phyloP scores from a whole-genome alignment of 2,888 invertebrate species.

The Sarcophaga caerulescens region DNA sequence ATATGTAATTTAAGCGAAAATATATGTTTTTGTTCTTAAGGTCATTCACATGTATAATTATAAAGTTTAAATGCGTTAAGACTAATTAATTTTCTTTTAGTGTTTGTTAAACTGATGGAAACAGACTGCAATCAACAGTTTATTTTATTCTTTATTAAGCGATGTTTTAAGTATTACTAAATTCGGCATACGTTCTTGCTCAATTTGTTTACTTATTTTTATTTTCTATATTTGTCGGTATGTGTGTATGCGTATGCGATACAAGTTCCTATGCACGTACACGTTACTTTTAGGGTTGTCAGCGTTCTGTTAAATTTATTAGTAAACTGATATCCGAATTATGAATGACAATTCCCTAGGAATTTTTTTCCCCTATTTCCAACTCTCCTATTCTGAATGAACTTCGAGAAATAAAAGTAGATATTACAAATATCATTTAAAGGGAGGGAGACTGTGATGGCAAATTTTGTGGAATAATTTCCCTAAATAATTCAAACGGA shows the following conservation, averaged over 20 bases:
- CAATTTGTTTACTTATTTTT: constrained; percentile 46
- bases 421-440: too few relatives aligned
- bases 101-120: background rate
- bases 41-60: constrained; percentile 43
- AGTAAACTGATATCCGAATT: background rate
- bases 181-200: constrained; percentile 18
- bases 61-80: constrained; percentile 34
- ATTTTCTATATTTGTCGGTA: background rate
- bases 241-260: background rate
- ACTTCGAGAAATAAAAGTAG: too few relatives aligned
- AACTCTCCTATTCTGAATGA: too few relatives aligned
- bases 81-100: background rate
- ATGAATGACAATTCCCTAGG: too few relatives aligned
- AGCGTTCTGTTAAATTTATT: background rate
- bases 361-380: too few relatives aligned
- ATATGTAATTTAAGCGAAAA: constrained; percentile 14
- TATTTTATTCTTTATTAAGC: constrained; percentile 29
- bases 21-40: constrained; percentile 1
- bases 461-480: too few relatives aligned
- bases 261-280: background rate
- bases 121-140: background rate
- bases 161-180: constrained; percentile 39
- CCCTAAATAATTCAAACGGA: too few relatives aligned
- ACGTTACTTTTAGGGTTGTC: background rate
- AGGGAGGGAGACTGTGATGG: too few relatives aligned